Evolutionary conservation across 2,113 vertebrate species (phyloP), one percentile per base, ranked within the genome.

Genomic region (Antechinus stuartii): DNA sequence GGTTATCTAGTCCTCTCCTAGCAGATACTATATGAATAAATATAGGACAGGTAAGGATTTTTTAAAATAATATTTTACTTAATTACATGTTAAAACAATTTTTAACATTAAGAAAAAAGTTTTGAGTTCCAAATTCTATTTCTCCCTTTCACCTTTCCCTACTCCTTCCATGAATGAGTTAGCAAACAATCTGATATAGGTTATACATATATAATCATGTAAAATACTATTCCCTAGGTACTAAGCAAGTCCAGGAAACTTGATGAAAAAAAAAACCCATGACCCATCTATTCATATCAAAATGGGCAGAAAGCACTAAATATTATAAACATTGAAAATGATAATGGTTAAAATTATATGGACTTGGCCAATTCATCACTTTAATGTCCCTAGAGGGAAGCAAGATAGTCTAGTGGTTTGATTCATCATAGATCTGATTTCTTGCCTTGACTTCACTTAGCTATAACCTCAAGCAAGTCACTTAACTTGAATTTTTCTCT

Each of bases 391-490:
- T 8, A 84, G 68, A 84, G 68, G n/a, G 35, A 42, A 84, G 68
- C 35, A 42, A 42, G 19, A 84, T 84, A 16, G 12, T 68, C 30
- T 68, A 35, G 61, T 68, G 61, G 35, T 84, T 84, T 84, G 68
- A 84, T 42, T 84, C 68, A 84, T 84, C 68, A 84, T 84, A 84
- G 68, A 84, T 84, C n/a, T 84, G 68, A 84, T 84, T 84, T 42
- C 68, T 84, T 42, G n/a, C n/a, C 35, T 84, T 84, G 68, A 84
- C 68, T 84, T 84, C n/a, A 84, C 35, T 84, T 84, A 84, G 68
- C 68, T 42, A 42, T 84, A 84, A 42, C 35, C 68, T 84, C 68
- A 84, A 6, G 68, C 68, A 84, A 84, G n/a, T 84, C 68, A 76
- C n/a, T 84, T 42, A 42, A 84, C n/a, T 7, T 84, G n/a, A n/a